Conservation (phyloP, 2,797 vertebrate species). For the Channa striata region DNA sequence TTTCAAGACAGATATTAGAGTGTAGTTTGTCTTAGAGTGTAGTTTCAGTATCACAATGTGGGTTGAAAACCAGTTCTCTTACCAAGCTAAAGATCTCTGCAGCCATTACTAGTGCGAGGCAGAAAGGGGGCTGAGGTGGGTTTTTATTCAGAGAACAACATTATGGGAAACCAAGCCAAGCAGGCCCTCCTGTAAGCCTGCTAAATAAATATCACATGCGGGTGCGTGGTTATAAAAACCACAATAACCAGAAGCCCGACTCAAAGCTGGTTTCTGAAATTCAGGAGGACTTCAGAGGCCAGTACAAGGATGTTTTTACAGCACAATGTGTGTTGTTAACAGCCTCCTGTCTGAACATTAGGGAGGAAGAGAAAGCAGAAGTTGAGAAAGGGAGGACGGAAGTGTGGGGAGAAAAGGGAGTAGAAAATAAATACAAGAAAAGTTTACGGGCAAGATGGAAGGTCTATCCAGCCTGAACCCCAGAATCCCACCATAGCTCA, state of each 20-base stretch:
- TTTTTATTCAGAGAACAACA: slow-evolving; percentile 57
- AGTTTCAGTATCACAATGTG: background rate
- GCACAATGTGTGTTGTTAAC: slow-evolving; percentile 9
- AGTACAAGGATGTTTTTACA: slow-evolving; percentile 46
- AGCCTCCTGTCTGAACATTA: slow-evolving; percentile 35
- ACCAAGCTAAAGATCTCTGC: slow-evolving; percentile 22
- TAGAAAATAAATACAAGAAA: slow-evolving; percentile 27
- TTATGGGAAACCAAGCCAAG: slow-evolving; percentile 61
- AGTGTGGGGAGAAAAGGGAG: slow-evolving; percentile 18
- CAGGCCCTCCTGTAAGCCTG: slow-evolving; percentile 48
- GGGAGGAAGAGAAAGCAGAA: slow-evolving; percentile 59
- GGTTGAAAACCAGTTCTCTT: slow-evolving; percentile 17
- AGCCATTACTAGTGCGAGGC: slow-evolving; percentile 54
- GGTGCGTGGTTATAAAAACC: slow-evolving; percentile 49
- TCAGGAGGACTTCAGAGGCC: too few relatives aligned
- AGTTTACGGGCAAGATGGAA: slow-evolving; percentile 18
- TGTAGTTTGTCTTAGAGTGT: too few relatives aligned
- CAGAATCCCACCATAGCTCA: slow-evolving; percentile 50
- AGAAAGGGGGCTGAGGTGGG: slow-evolving; percentile 59
- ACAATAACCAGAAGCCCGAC: slow-evolving; percentile 45
- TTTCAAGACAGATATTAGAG: too few relatives aligned
- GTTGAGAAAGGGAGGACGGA: slow-evolving; percentile 43
- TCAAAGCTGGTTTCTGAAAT: slow-evolving; percentile 30
- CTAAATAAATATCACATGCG: slow-evolving; percentile 55
- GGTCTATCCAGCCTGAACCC: slow-evolving; percentile 40